These are phyloP conservation scores for Agriotes lineatus DNA, from an alignment of 2,888 invertebrate genomes.

Conservation along the genomic window DNA sequence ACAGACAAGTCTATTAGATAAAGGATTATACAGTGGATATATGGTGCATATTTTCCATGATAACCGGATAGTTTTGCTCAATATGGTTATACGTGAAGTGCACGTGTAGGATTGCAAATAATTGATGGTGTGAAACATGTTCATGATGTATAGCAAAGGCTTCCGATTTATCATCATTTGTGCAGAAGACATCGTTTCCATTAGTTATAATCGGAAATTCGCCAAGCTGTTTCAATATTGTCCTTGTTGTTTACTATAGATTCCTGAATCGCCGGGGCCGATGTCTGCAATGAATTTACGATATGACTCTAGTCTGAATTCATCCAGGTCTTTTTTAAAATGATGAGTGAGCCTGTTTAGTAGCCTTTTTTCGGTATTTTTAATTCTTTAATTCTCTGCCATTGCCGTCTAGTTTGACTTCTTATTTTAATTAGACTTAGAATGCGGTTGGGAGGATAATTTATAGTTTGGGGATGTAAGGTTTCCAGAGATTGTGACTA, in stretches of 20 bases:
- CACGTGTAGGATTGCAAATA: too few relatives aligned
- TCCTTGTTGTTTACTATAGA: too few relatives aligned
- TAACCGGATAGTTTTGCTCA: background rate
- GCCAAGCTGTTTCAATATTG: background rate
- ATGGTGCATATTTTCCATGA: too few relatives aligned
- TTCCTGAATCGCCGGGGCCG: too few relatives aligned
- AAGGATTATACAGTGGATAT: too few relatives aligned
- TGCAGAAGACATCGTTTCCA: too few relatives aligned
- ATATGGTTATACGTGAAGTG: background rate
- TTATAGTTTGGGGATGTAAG: background rate
- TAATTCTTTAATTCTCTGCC: background rate
- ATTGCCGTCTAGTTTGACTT: conserved; percentile 13
- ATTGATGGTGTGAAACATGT: too few relatives aligned
- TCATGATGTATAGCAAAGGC: background rate
- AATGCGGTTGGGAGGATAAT: background rate
- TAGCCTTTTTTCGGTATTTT: background rate
- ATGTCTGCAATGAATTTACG: too few relatives aligned
- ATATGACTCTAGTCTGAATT: too few relatives aligned
- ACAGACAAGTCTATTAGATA: too few relatives aligned
- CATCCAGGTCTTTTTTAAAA: background rate
- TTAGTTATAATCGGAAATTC: too few relatives aligned
- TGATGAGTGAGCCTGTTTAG: background rate
- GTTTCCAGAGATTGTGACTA: background rate
- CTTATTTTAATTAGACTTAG: conserved; percentile 2
- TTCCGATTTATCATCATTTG: conserved; percentile 1